Conservation (phyloP, 2,797 vertebrate genomes). For the Anguilla anguilla region DNA sequence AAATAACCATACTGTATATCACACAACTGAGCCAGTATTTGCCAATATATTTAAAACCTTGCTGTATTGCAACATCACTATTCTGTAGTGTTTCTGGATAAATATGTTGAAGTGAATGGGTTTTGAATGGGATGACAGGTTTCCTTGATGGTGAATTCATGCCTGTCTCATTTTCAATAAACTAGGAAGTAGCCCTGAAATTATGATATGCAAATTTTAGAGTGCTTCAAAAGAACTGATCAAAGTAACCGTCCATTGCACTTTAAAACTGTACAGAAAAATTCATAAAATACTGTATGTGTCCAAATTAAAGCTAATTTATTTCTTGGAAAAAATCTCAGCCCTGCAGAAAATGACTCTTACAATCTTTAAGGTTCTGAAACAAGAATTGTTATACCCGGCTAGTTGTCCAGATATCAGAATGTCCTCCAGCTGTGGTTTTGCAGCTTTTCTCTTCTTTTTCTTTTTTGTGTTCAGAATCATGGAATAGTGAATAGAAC, state of each 20-base stretch:
- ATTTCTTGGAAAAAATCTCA: neutral
- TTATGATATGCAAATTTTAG: too few species aligned
- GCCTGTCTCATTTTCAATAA: neutral
- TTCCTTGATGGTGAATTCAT: neutral
- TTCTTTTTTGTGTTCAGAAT: neutral
- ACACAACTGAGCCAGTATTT: neutral
- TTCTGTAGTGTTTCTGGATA: neutral
- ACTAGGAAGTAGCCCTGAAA: too few species aligned
- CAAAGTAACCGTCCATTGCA: neutral
- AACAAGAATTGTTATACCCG: neutral
- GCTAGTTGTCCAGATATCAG: neutral
- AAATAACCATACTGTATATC: neutral
- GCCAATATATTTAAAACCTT: neutral
- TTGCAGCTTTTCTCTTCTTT: neutral
- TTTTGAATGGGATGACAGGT: neutral
- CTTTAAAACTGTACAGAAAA: neutral
- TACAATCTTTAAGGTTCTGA: neutral
- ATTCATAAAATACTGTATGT: neutral
- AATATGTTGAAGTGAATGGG: neutral
- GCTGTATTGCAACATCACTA: neutral
- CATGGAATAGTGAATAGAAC: neutral
- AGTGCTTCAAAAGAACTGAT: too few species aligned
- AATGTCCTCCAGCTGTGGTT: neutral
- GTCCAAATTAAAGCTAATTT: neutral
- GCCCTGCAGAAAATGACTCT: neutral